Conservation (phyloP, 2,888 invertebrate species). For the Metopia argyrocephala region DNA sequence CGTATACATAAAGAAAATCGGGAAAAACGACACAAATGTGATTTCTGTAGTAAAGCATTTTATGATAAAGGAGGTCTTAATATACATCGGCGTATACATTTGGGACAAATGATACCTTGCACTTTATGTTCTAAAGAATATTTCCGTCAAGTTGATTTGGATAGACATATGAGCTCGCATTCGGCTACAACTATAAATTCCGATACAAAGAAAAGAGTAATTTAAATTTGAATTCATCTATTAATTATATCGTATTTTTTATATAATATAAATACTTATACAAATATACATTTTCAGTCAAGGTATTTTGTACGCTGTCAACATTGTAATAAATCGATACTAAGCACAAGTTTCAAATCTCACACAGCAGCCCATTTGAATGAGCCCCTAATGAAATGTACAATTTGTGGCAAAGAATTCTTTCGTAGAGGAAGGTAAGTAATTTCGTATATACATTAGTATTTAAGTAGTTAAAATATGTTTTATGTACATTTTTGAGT, state of each 20-base stretch:
- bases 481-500: too few species aligned
- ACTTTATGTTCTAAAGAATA: constrained; percentile 49
- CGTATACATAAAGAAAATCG: constrained; percentile 52
- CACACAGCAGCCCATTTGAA: constrained; percentile 49
- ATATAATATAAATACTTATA: not conserved
- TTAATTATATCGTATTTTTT: too few species aligned
- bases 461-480: too few species aligned
- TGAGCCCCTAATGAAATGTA: constrained; percentile 50
- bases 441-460: not conserved
- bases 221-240: not conserved
- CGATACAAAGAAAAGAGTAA: constrained; percentile 42
- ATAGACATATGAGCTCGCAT: constrained; percentile 46
- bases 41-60: constrained; percentile 53
- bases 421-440: constrained; percentile 39
- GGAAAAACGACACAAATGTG: constrained; percentile 53
- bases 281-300: constrained; percentile 19
- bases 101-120: constrained; percentile 55
- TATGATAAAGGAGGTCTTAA: constrained; percentile 46
- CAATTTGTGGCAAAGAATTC: constrained; percentile 47
- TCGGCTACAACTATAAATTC: constrained; percentile 44
- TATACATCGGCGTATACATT: constrained; percentile 53
- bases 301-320: constrained; percentile 49
- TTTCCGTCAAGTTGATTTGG: constrained; percentile 51
- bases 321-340: constrained; percentile 41
- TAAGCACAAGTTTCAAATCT: constrained; percentile 39